Evolutionary conservation across 2,888 invertebrate genomes (phyloP).

Genomic region (Apocheima hispidaria): DNA sequence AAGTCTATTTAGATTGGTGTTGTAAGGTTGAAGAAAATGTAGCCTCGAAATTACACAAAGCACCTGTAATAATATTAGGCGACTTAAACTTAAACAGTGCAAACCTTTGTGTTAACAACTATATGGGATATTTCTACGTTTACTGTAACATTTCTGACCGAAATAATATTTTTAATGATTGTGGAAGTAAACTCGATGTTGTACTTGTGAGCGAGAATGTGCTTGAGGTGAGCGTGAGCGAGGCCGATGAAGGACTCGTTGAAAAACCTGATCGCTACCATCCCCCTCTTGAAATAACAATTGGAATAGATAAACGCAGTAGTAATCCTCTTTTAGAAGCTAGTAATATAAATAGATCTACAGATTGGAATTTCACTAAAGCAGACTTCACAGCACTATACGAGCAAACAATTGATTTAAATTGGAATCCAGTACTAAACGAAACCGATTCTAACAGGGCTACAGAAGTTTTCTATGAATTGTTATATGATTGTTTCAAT

Average conservation of each 20-base stretch:
- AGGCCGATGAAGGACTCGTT: background rate
- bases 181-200: background rate
- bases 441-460: no score
- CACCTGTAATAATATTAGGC: background rate
- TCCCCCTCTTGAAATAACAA: background rate
- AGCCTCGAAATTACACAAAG: background rate
- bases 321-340: background rate
- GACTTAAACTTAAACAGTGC: background rate
- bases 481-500: no score
- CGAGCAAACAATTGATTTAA: background rate
- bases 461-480: no score
- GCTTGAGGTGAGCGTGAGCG: background rate
- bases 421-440: no score
- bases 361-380: background rate
- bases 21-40: background rate
- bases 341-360: background rate
- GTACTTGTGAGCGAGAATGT: background rate
- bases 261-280: background rate
- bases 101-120: background rate
- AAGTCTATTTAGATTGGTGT: background rate
- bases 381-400: background rate
- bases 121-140: background rate
- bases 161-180: background rate
- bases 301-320: background rate
- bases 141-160: background rate